Conservation (phyloP, 2,113 vertebrate species). For the Desmodus rotundus region DNA sequence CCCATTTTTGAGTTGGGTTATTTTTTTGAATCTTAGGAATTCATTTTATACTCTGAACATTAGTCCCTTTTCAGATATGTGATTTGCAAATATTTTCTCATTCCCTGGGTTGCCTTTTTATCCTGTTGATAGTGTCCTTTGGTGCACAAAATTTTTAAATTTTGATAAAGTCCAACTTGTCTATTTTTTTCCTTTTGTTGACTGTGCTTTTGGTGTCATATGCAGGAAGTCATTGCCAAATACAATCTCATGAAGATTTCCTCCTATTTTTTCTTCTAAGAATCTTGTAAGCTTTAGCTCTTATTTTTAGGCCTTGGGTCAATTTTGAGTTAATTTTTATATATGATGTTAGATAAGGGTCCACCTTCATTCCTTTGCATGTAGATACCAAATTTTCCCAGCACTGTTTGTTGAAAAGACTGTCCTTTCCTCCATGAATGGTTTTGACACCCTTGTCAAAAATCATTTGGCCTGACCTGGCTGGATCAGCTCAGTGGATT, state of each 20-base stretch:
- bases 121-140: not conserved
- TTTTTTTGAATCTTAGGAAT: not conserved
- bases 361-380: not conserved
- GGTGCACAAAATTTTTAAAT: not conserved
- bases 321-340: constrained; percentile 16
- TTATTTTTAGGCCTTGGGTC: not conserved
- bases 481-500: too few relatives aligned
- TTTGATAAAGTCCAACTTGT: not conserved
- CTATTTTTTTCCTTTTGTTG: not conserved
- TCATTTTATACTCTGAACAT: not conserved
- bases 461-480: not conserved
- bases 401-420: not conserved
- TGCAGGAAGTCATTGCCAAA: not conserved
- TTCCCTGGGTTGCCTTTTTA: not conserved
- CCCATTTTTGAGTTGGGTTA: not conserved
- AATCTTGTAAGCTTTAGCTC: not conserved
- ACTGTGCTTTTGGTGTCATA: not conserved
- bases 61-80: not conserved
- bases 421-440: not conserved
- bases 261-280: not conserved
- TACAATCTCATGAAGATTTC: not conserved
- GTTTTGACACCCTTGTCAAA: not conserved
- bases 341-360: not conserved
- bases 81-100: not conserved
- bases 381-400: not conserved